phyloP scores from a whole-genome alignment of 2,113 vertebrate species.

The Sylvietta virens region DNA sequence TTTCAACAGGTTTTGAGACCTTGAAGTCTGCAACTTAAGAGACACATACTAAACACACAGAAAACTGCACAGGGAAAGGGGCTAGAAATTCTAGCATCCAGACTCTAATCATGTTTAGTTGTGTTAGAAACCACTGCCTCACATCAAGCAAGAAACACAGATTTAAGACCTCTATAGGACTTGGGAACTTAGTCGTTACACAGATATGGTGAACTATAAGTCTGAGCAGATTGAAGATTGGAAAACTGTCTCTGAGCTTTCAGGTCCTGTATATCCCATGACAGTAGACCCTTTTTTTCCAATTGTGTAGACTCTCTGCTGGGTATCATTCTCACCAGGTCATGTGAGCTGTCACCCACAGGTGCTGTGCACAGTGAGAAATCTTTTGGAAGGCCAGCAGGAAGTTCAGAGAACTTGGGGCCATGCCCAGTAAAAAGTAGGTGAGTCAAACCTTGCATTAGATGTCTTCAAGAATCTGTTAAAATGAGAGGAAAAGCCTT shows the following conservation, averaged over 20 bases:
- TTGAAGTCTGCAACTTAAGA: background rate
- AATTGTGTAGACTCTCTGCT: background rate
- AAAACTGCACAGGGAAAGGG: background rate
- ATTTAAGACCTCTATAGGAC: background rate
- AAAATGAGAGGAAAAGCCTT: background rate
- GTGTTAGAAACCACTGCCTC: background rate
- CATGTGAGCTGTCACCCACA: background rate
- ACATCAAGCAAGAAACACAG: background rate
- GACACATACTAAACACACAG: background rate
- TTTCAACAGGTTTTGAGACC: background rate
- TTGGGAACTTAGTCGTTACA: background rate
- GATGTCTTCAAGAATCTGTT: background rate
- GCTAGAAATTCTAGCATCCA: background rate
- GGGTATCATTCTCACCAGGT: background rate
- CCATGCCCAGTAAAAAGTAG: background rate
- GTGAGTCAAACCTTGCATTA: background rate
- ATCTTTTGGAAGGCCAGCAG: background rate
- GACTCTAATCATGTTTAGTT: background rate
- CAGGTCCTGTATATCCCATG: background rate
- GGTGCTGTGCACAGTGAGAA: background rate
- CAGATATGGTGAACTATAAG: background rate
- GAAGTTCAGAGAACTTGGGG: background rate
- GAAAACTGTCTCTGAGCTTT: background rate
- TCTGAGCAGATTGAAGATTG: background rate
- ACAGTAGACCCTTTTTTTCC: background rate